Conservation (phyloP, 2,113 vertebrate species). For the Trochalopteron elliotii region DNA sequence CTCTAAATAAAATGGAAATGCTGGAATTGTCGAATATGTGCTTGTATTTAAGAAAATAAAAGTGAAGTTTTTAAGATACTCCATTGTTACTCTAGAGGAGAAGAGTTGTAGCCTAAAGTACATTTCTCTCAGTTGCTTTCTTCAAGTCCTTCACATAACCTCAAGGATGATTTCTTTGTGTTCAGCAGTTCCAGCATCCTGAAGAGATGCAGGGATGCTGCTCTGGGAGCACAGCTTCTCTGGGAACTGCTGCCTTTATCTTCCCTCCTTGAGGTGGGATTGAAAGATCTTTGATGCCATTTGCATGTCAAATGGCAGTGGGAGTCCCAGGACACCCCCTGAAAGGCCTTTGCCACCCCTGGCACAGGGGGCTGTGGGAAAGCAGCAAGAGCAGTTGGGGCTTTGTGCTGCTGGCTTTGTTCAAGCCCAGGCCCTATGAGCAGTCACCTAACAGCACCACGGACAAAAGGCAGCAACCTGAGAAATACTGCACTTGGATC, state of each 20-base stretch:
- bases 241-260: not conserved
- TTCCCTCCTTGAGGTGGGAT: conserved; percentile 21
- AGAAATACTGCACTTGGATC: not conserved
- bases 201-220: not conserved
- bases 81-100: not conserved
- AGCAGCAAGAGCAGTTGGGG: not conserved
- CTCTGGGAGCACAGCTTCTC: not conserved
- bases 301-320: conserved; percentile 53
- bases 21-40: not conserved
- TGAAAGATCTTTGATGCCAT: conserved; percentile 36
- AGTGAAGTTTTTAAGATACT: not conserved
- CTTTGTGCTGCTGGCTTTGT: conserved; percentile 48
- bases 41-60: not conserved
- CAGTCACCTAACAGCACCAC: not conserved
- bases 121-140: not conserved
- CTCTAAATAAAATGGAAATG: not conserved
- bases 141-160: not conserved
- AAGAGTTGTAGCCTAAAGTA: not conserved
- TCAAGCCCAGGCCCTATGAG: not conserved
- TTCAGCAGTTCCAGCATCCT: not conserved
- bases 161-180: not conserved
- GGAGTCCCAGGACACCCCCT: not conserved
- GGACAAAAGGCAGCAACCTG: not conserved
- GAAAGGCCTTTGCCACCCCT: conserved; percentile 45
- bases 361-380: conserved; percentile 57